Evolutionary conservation across 2,888 invertebrate species (phyloP), one percentile per base, ranked within the genome.

Genomic region (Pollenia griseotomentosa): DNA sequence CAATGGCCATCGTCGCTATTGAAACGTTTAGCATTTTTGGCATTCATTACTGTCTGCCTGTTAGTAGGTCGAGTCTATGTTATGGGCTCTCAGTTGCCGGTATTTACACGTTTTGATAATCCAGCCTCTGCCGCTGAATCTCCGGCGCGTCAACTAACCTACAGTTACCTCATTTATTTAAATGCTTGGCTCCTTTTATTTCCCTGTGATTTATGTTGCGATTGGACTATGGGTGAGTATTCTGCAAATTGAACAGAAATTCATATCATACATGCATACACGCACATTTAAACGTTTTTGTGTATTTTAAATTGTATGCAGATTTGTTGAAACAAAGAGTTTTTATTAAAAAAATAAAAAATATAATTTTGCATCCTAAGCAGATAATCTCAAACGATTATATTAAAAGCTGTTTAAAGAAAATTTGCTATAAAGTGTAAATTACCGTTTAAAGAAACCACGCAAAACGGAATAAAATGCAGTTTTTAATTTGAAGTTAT

Each of bases 51-150:
- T 0, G 93, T 97, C 65, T 96, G 96, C 66, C 95, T 99, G 63
- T 94, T 99, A 73, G 95, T 98, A 61, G 96, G 96, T 3, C 95
- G 99, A 88, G 95, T 99, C 83, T 97, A 97, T 92, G 97, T 99
- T 83, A 99, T 99, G 99, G 99, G 99, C 16, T 97, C 98, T 0
- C 98, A 98, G 94, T 94, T 99, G 90, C 99, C 99, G 9, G 97
- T 98, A 87, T 99, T 99, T 93, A 99, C 99, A 90, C 97, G 97
- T 93, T 99, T 99, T 93, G 99, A 99, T 95, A 99, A 99, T 95
- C 99, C 99, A 14, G 99, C 99, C 48, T 98, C 98, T 10, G 97
- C 97, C 44, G 96, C 98, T 1, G 94, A 95, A 9, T 96, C 97
- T 10, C 99, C 99, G 23, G 94, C 95, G 44, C 95, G 98, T 87